phyloP scores from a whole-genome alignment of 2,113 vertebrate genomes.

The Zosterops hypoxanthus region DNA sequence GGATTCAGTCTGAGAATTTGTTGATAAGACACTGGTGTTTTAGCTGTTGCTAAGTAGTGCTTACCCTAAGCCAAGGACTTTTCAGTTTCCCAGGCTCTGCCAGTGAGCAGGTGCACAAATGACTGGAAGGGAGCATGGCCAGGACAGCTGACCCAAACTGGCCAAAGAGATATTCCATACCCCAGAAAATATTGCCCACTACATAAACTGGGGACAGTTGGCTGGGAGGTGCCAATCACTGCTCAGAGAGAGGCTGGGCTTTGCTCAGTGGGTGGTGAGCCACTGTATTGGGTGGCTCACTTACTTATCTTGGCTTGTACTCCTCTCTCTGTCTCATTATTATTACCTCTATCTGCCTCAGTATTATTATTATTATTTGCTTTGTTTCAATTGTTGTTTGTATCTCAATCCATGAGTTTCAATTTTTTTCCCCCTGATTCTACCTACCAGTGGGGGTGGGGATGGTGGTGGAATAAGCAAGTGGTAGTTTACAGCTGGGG shows the following conservation, averaged over 20 bases:
- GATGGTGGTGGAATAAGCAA: background rate
- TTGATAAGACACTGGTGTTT: background rate
- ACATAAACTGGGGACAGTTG: too few relatives aligned
- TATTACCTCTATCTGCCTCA: background rate
- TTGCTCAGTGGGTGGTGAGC: background rate
- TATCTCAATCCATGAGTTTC: background rate
- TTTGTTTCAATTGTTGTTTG: background rate
- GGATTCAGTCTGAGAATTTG: background rate
- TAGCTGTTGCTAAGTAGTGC: background rate
- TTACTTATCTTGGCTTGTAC: background rate
- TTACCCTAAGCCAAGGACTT: background rate
- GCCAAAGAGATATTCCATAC: background rate
- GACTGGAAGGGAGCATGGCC: background rate
- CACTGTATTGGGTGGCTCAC: background rate
- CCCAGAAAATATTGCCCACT: background rate
- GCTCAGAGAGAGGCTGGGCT: background rate
- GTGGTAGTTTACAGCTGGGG: background rate
- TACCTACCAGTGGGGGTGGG: background rate
- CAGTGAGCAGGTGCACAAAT: background rate
- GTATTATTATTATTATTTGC: background rate
- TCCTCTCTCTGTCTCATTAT: background rate
- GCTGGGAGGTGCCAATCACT: fast-evolving
- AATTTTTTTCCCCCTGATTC: background rate
- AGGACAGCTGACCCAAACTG: background rate
- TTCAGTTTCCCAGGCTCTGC: background rate